Evolutionary conservation across 2,113 vertebrate species (phyloP), one percentile per base, ranked within the genome.

Genomic region (Marcusenius ussheri): DNA sequence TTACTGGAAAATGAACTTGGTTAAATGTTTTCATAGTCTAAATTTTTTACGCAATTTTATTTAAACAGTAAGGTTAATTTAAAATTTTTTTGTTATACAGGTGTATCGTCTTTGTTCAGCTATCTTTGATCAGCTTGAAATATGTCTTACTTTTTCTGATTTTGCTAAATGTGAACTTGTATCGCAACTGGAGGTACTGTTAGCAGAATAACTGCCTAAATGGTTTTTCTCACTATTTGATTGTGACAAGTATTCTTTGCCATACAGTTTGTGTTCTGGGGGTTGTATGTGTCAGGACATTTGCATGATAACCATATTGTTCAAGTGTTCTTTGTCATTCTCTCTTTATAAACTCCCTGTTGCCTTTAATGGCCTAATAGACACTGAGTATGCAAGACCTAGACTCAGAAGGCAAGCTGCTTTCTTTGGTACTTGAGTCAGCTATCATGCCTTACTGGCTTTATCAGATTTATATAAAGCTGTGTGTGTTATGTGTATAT

Each of bases 381-480:
- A 42, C 58, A n/a, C 31, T 77, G 70, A 35, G 5, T 77, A 42
- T 42, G 31, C 35, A 42, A 77, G 15, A 77, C 13, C 35, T 42
- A 39, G 11, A 77, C 35, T 42, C 74, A 77, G 70, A 39, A 77
- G 35, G 35, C 35, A 70, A 39, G 74, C 74, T 35, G 15, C 74
- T 77, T 77, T 77, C 70, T 77, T 77, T 77, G 31, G 13, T 77
- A 77, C 74, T 77, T 77, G 70, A 77, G 74, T 35, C 74, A 77
- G 35, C 74, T 77, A 42, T 77, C 74, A 77, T 77, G 74, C 74
- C 11, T 77, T 77, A 39, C 35, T 77, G 31, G 13, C 35, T 77
- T 77, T 77, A 39, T 39, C 31, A 77, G 70, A 77, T 42, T 77
- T 42, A 77, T 39, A 19, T 35, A 77, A 77, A 77, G 74, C 35